phyloP scores from a whole-genome alignment of 1,140 invertebrate genomes.

The Galleria mellonella region DNA sequence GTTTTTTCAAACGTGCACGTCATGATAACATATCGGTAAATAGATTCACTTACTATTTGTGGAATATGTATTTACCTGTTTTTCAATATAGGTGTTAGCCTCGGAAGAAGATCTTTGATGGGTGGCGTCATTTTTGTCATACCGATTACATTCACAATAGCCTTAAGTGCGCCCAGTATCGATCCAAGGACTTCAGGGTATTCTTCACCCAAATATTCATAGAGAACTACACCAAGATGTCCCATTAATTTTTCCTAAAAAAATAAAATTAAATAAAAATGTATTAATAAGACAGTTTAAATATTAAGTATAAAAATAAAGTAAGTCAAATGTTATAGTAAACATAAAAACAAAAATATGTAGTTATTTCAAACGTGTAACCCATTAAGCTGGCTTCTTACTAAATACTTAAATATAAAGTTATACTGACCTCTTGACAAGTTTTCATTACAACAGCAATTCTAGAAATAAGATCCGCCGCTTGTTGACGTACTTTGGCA shows the following conservation, averaged over 20 bases:
- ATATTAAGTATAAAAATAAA: too few relatives aligned
- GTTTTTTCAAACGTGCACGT: too few relatives aligned
- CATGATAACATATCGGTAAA: too few relatives aligned
- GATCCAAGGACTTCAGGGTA: conserved; percentile 99
- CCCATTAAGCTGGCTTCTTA: too few relatives aligned
- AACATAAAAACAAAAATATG: too few relatives aligned
- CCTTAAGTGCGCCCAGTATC: conserved; percentile 98
- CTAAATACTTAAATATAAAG: conserved; percentile 7
- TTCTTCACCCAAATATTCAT: conserved; percentile 99
- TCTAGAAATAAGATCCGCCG: conserved; percentile 97
- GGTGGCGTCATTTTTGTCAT: conserved; percentile 99
- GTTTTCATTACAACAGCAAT: conserved; percentile 99
- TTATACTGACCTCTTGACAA: conserved; percentile 89
- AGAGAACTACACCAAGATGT: conserved; percentile 98
- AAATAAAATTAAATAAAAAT: conserved; percentile 13
- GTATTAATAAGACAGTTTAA: too few relatives aligned
- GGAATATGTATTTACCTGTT: conserved; percentile 80
- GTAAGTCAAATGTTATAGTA: too few relatives aligned
- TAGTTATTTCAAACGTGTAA: too few relatives aligned
- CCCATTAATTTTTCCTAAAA: conserved; percentile 98
- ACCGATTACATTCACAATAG: conserved; percentile 99
- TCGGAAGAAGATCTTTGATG: conserved; percentile 98
- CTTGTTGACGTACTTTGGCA: conserved; percentile 99
- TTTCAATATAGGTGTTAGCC: conserved; percentile 98
- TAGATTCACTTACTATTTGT: too few relatives aligned